Evolutionary conservation across 2,113 vertebrate genomes (phyloP).

Genomic region (Pollimyrus isidori): DNA sequence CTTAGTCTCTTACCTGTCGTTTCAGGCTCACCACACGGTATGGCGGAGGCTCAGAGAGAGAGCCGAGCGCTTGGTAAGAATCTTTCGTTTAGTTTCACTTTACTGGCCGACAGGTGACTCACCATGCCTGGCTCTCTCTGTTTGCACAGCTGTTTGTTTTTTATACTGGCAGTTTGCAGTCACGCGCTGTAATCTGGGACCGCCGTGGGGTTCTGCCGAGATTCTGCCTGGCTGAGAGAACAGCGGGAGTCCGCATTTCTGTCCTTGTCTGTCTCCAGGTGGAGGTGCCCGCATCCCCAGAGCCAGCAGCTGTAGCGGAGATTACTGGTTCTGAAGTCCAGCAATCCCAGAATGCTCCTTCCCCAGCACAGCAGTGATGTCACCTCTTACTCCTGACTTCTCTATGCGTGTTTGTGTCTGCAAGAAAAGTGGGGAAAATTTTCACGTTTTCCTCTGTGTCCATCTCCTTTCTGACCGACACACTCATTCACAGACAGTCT

Average conservation of each 20-base stretch:
- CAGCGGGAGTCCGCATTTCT: background rate
- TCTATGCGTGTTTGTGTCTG: conserved; percentile 3
- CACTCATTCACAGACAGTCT: background rate
- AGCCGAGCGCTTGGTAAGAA: conserved; percentile 56
- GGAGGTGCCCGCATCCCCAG: conserved; percentile 15
- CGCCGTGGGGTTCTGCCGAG: conserved; percentile 1
- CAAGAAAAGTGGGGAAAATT: conserved; percentile 10
- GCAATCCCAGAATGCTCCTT: conserved; percentile 10
- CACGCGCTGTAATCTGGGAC: conserved; percentile 18
- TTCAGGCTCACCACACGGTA: conserved; percentile 58
- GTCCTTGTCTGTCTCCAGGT: conserved; percentile 40
- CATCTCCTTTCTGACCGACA: no score
- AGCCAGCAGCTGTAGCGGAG: conserved; percentile 18
- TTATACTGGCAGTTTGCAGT: conserved; percentile 40
- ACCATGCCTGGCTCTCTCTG: background rate
- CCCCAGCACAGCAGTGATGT: conserved; percentile 26
- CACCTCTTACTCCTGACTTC: background rate
- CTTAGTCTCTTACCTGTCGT: background rate
- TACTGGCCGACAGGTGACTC: background rate
- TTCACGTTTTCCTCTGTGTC: background rate
- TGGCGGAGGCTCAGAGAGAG: conserved; percentile 61
- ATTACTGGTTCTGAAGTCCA: background rate
- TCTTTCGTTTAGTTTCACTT: background rate
- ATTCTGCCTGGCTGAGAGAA: background rate
- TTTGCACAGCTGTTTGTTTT: conserved; percentile 12